Conservation (phyloP, 2,797 vertebrate species). For the Ctenopoma multispine region DNA sequence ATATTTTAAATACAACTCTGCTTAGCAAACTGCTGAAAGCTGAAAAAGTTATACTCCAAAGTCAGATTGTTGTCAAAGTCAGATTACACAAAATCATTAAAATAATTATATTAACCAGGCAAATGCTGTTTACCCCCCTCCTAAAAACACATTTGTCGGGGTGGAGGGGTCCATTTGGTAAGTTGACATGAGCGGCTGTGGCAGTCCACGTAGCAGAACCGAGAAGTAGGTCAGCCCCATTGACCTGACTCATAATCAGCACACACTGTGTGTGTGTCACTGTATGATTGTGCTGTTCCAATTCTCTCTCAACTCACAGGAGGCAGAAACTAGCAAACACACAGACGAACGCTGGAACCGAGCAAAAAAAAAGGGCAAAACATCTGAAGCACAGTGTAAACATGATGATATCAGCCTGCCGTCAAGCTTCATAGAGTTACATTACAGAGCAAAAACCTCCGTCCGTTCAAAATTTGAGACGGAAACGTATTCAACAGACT, state of each 20-base stretch:
- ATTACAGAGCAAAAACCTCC: background rate
- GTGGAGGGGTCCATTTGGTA: slow-evolving; percentile 78
- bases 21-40: slow-evolving; percentile 22
- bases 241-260: slow-evolving; percentile 91
- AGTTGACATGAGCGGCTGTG: slow-evolving; percentile 88
- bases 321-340: slow-evolving; percentile 53
- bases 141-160: slow-evolving; percentile 78
- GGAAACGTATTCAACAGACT: background rate
- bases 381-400: slow-evolving; percentile 45
- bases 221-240: slow-evolving; percentile 93
- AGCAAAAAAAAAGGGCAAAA: slow-evolving; percentile 32
- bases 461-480: background rate
- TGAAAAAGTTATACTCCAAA: background rate
- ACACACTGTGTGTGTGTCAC: slow-evolving; percentile 53
- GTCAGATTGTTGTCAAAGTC: slow-evolving; percentile 18
- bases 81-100: slow-evolving; percentile 29
- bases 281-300: slow-evolving; percentile 53
- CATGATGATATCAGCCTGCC: slow-evolving; percentile 30
- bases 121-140: slow-evolving; percentile 44
- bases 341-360: slow-evolving; percentile 16
- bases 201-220: slow-evolving; percentile 86
- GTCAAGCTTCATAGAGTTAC: background rate
- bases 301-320: slow-evolving; percentile 47
- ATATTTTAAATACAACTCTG: slow-evolving; percentile 18
- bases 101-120: slow-evolving; percentile 27